phyloP scores from a whole-genome alignment of 2,797 vertebrate genomes.

The Sphaeramia orbicularis region DNA sequence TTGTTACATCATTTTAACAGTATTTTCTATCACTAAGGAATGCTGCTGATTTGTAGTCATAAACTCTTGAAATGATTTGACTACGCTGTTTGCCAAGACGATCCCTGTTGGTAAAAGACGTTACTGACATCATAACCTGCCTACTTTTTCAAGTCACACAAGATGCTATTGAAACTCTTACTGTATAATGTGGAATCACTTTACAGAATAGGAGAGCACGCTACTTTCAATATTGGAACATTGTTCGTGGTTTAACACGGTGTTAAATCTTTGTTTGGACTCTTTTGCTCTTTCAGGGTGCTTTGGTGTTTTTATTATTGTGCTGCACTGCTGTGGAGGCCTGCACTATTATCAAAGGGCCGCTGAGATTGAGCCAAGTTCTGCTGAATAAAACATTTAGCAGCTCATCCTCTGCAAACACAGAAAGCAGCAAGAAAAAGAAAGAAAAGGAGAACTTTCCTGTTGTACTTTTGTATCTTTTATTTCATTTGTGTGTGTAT shows the following conservation, averaged over 20 bases:
- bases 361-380: conserved; percentile 50
- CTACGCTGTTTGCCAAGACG: conserved; percentile 9
- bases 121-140: background rate
- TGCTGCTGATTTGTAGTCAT: background rate
- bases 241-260: conserved; percentile 20
- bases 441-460: conserved; percentile 43
- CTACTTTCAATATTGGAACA: background rate
- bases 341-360: conserved; percentile 52
- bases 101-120: conserved; percentile 3
- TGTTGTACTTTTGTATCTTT: conserved; percentile 33
- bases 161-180: conserved; percentile 10
- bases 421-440: conserved; percentile 22
- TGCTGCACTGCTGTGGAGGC: conserved; percentile 33
- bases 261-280: conserved; percentile 19
- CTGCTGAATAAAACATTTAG: conserved; percentile 75
- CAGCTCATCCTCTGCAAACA: conserved; percentile 59
- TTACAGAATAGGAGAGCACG: conserved; percentile 1
- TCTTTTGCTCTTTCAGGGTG: conserved; percentile 13
- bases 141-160: conserved; percentile 10
- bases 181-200: background rate
- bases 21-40: background rate
- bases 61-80: conserved; percentile 19
- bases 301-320: conserved; percentile 5
- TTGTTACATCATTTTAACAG: background rate
- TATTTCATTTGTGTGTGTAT: conserved; percentile 35